A percentile compares a stretch with the other conserved stretches of the same genome.
Evolutionary conservation across 2,113 vertebrate genomes (phyloP).

Genomic region (Silurus meridionalis): DNA sequence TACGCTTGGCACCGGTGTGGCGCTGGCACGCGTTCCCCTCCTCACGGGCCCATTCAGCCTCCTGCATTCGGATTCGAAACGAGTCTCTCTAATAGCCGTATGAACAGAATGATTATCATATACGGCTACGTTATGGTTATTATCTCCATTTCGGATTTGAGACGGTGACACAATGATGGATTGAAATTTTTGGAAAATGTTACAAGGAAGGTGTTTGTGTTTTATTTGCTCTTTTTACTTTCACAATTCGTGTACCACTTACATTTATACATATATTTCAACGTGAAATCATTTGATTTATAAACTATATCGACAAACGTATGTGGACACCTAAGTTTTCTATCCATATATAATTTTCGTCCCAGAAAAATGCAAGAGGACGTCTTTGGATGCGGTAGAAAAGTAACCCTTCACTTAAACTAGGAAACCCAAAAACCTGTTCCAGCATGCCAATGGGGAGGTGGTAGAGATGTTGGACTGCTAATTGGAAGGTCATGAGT

Average conservation of each 20-base stretch:
- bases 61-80: conserved; percentile 43
- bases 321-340: too few relatives aligned
- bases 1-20: conserved; percentile 37
- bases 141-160: conserved; percentile 12
- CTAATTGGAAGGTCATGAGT: too few relatives aligned
- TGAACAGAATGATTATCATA: conserved; percentile 36
- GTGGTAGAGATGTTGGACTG: too few relatives aligned
- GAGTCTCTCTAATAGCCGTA: conserved; percentile 47
- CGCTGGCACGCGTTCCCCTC: conserved; percentile 29
- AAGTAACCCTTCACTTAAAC: too few relatives aligned
- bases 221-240: background rate
- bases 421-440: too few relatives aligned
- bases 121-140: conserved; percentile 43
- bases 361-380: too few relatives aligned
- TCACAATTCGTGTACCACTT: background rate
- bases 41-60: conserved; percentile 45
- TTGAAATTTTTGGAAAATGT: background rate
- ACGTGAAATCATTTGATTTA: background rate
- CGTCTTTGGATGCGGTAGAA: too few relatives aligned
- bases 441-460: too few relatives aligned
- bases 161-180: background rate
- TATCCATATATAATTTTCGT: too few relatives aligned
- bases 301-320: too few relatives aligned
- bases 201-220: background rate
- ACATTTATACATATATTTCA: background rate